Conservation (phyloP, 1,140 invertebrate species). For the Holotrichia oblita region DNA sequence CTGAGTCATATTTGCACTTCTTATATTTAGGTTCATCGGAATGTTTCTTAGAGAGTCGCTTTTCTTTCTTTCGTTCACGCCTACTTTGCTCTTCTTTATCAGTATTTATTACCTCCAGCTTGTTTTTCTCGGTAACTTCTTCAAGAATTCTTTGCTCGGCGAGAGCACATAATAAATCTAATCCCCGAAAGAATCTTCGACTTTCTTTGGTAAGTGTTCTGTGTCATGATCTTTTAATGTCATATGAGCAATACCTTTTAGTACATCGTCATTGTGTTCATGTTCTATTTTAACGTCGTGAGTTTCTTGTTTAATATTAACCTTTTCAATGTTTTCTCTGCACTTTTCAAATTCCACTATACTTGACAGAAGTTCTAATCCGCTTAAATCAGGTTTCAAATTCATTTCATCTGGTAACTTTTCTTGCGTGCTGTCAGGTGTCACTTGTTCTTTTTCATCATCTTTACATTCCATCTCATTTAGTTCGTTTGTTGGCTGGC, state of each 20-base stretch:
- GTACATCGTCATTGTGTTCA: conserved; percentile 43
- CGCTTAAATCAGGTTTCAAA: conserved; percentile 72
- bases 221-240: conserved; percentile 48
- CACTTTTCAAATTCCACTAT: conserved; percentile 75
- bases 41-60: conserved; percentile 54
- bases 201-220: conserved; percentile 53
- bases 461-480: not conserved
- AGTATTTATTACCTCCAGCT: conserved; percentile 49
- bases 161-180: conserved; percentile 83
- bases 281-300: conserved; percentile 37
- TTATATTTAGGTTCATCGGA: conserved; percentile 53
- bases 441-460: conserved; percentile 40
- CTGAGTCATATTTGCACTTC: conserved; percentile 47
- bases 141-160: conserved; percentile 86
- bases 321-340: conserved; percentile 49
- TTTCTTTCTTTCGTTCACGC: conserved; percentile 48
- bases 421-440: conserved; percentile 49
- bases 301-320: conserved; percentile 52
- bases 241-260: conserved; percentile 47
- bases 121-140: conserved; percentile 67
- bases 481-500: not conserved
- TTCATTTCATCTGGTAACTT: conserved; percentile 43
- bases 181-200: conserved; percentile 71
- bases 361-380: conserved; percentile 81
- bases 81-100: conserved; percentile 46